Conservation (phyloP, 2,113 vertebrate genomes). For the Falcunculus frontatus region DNA sequence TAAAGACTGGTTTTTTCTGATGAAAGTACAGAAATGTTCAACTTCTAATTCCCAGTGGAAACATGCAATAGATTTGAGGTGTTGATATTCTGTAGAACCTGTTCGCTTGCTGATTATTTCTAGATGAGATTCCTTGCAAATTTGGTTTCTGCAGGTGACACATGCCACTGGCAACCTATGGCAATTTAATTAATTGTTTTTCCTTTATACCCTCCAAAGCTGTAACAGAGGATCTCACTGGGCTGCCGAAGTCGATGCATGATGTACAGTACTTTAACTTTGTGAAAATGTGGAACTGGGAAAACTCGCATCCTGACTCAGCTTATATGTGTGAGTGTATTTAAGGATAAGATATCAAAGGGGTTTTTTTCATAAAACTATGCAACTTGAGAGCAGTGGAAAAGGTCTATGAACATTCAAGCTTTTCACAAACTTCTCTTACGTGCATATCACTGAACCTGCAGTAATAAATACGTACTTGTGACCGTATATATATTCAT, state of each 20-base stretch:
- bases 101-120: not conserved
- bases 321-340: not conserved
- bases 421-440: not conserved
- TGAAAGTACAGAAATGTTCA: not conserved
- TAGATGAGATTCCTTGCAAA: not conserved
- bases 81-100: not conserved
- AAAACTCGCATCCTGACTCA: not conserved
- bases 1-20: not conserved
- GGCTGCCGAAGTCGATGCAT: not conserved
- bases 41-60: not conserved
- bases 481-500: not conserved
- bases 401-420: not conserved
- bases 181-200: not conserved
- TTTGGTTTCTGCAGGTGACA: not conserved
- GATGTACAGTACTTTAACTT: not conserved
- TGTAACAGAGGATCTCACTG: not conserved
- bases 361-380: not conserved
- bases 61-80: not conserved
- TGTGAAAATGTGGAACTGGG: not conserved
- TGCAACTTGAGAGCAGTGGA: not conserved
- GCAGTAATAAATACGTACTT: not conserved
- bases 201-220: not conserved
- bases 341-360: not conserved
- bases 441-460: not conserved
- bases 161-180: accelerated